These are phyloP conservation scores for Erebia epiphron DNA, from an alignment of 2,888 invertebrate genomes.

Conservation along the genomic window DNA sequence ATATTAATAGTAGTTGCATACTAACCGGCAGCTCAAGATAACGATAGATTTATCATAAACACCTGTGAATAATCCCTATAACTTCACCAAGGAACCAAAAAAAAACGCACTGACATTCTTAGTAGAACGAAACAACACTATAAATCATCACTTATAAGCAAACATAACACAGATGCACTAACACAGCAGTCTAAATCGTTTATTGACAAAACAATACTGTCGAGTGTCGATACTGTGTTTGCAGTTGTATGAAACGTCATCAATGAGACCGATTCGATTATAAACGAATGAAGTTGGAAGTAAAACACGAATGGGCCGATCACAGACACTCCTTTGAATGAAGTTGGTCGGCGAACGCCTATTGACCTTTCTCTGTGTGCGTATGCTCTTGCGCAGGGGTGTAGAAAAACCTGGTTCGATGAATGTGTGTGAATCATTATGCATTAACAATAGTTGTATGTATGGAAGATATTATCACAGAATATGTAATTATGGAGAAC, in stretches of 20 bases:
- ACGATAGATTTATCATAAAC: constrained; percentile 23
- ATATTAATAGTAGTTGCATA: constrained; percentile 20
- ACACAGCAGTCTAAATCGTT: constrained; percentile 43
- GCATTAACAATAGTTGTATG: constrained; percentile 9
- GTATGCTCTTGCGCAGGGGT: constrained; percentile 52
- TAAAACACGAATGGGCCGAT: constrained; percentile 47
- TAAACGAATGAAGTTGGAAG: constrained; percentile 68
- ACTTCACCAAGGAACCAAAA: constrained; percentile 35
- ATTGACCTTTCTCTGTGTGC: constrained; percentile 53
- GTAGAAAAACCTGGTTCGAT: constrained; percentile 53
- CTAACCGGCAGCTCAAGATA: constrained; percentile 36
- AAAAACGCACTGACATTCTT: constrained; percentile 49
- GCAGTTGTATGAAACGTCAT: constrained; percentile 63
- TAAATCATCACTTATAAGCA: constrained; percentile 23
- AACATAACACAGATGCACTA: constrained; percentile 35
- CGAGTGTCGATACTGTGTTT: constrained; percentile 58
- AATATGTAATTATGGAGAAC: constrained; percentile 7
- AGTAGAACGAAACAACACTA: constrained; percentile 40
- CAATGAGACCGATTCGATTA: constrained; percentile 62
- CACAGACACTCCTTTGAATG: constrained; percentile 62
- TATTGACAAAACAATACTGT: constrained; percentile 75
- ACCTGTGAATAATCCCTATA: constrained; percentile 33
- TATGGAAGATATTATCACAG: constrained; percentile 7
- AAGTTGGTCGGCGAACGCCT: constrained; percentile 60
- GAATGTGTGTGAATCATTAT: constrained; percentile 41